Base-by-base conservation (phyloP, 37 sponge, comb jelly and placozoan species). In the Chondrosia reniformis region DNA sequence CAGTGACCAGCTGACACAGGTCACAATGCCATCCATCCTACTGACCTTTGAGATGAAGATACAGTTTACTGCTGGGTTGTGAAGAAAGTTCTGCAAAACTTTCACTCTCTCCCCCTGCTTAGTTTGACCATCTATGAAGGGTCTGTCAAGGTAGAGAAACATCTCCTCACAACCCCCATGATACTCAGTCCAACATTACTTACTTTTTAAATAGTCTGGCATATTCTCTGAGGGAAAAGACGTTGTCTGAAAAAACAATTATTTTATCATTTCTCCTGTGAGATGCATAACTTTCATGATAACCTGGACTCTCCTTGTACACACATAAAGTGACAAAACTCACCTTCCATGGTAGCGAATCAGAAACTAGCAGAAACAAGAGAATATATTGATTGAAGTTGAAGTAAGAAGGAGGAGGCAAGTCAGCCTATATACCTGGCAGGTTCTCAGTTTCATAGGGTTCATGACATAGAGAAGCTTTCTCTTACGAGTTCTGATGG, bases 381-480 rank as follows among this genome's bases (percentile, higher is more conserved):
- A 78, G 4, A 72, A 19, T 25, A 33, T 10, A 34, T n/a, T n/a
- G n/a, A n/a, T n/a, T n/a, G n/a, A n/a, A n/a, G n/a, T 9, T 66
- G 77, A 17, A 12, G 22, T 0, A 1, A 1, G 62, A 76, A 1
- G 66, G 28, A 55, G 56, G n/a, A n/a, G n/a, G n/a, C n/a, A n/a
- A n/a, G n/a, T n/a, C n/a, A n/a, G 6, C 34, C 7, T 31, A 19
- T 45, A 30, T 71, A 91, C 93, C 81, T 94, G 88, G 59, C 99
- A 98, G 13, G 90, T 85, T 74, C 96, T 86, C 83, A 93, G 90
- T 81, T 98, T 98, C 82, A 87, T 95, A 12, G 99, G 99, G 52
- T 98, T 98, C 99, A 98, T 98, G 42, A 95, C 96, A 85, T 92
- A 98, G 45, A 98, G 81, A 75, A 98, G 73, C 93, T 95, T 98